These are phyloP conservation scores for Tillus elongatus DNA, from an alignment of 2,888 invertebrate species.

Conservation along the genomic window DNA sequence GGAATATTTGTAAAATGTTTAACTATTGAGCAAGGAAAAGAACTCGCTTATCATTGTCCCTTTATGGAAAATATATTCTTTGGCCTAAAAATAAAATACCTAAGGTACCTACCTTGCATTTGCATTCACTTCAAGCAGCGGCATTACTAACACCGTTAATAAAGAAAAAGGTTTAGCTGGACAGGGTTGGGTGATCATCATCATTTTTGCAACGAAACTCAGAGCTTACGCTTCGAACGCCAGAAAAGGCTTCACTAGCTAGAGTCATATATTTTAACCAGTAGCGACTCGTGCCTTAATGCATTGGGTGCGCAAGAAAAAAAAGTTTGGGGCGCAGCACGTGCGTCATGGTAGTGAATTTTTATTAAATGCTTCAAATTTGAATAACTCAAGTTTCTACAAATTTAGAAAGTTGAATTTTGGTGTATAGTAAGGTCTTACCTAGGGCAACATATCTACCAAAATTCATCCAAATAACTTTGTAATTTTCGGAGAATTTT, in stretches of 20 bases:
- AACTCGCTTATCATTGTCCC: slow-evolving; percentile 7
- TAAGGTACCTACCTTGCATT: slow-evolving; percentile 16
- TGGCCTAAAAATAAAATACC: slow-evolving; percentile 15
- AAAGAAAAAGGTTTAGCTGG: slow-evolving; percentile 1
- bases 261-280: not conserved
- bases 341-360: no score
- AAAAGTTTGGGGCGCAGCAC: no score
- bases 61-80: slow-evolving; percentile 9
- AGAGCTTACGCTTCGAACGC: slow-evolving; percentile 13
- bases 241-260: slow-evolving; percentile 7
- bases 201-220: slow-evolving; percentile 14
- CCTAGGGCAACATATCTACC: no score
- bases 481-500: no score
- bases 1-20: slow-evolving; percentile 6
- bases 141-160: not conserved
- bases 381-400: no score
- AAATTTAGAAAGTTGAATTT: no score
- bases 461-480: no score
- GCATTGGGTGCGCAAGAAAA: no score
- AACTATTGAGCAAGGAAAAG: slow-evolving; percentile 5
- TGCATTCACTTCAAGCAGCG: slow-evolving; percentile 1
- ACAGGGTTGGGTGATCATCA: slow-evolving; percentile 1
- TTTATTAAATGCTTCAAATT: no score
- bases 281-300: no score
- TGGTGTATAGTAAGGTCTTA: no score